Evolutionary conservation across 2,797 vertebrate species (phyloP), one percentile per base, ranked within the genome.

Genomic region (Poeciliopsis gracilis): DNA sequence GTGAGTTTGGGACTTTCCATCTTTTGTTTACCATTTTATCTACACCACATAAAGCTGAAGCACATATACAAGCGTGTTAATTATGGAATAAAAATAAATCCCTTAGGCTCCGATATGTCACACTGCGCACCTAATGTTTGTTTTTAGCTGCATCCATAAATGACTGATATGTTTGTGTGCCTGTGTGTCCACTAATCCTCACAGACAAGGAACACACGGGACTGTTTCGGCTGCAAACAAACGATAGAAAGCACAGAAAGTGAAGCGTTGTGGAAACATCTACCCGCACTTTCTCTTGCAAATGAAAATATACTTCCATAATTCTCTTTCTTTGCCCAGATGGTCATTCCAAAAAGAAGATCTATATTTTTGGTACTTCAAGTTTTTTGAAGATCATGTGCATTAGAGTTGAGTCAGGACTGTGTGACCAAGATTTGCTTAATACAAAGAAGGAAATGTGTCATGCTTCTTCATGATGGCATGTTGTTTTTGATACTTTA

Each of bases 1-100:
- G 63, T 83, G 67, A 79, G 61, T 85, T n/a, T n/a, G 70, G 89
- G 87, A 88, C 81, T 92, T 93, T 89, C 91, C 89, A 78, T 79
- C 16, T 57, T 7, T 71, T 78, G 72, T 86, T 83, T 78, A 70
- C 72, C 41, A 43, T 76, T 55, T 53, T 82, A 79, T 84, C 47
- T 75, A 70, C 41, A 41, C n/a, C 9, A 67, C 43, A 76, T 51
- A 61, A 49, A 79, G 70, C 38, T 72, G 10, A 84, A 73, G 33
- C 30, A 71, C 70, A 45, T 33, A 77, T 59, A 46, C 41, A 69
- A 82, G 66, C 53, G 33, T 71, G 55, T 72, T 5, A 67, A 74
- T 18, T 23, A 30, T 23, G 1, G 71, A 73, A 45, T 45, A 47
- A 80, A n/a, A 1, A 33, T 6, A 55, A 69, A 3, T 0, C 28